Evolutionary conservation across 2,888 invertebrate genomes (phyloP).

Genomic region (Busseola fusca): DNA sequence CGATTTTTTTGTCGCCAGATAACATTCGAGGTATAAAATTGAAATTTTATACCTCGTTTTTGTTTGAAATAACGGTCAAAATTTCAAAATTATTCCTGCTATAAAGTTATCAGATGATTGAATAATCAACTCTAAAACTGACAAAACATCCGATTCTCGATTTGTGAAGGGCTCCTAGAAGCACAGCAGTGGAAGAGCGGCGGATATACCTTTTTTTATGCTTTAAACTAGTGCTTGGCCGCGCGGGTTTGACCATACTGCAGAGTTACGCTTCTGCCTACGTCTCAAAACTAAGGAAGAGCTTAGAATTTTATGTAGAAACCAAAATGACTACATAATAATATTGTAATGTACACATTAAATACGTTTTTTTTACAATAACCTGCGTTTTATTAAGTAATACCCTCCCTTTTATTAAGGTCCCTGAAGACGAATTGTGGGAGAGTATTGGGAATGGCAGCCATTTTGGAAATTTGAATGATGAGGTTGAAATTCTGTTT

Average conservation of each 20-base stretch:
- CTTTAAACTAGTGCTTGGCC: too few relatives aligned
- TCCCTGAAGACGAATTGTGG: too few relatives aligned
- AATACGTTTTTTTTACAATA: constrained; percentile 24
- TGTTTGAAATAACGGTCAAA: not conserved
- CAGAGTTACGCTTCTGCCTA: not conserved
- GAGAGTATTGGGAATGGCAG: constrained; percentile 69
- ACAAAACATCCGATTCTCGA: not conserved
- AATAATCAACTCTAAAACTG: not conserved
- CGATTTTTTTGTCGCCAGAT: not conserved
- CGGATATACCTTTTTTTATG: not conserved
- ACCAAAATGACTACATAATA: constrained; percentile 35
- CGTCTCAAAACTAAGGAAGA: constrained; percentile 15
- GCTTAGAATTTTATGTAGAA: constrained; percentile 35
- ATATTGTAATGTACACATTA: constrained; percentile 23
- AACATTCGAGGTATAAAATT: not conserved
- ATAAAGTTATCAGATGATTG: not conserved
- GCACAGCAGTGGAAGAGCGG: not conserved
- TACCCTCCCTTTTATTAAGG: too few relatives aligned
- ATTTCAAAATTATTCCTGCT: not conserved
- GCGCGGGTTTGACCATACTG: not conserved
- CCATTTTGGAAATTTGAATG: constrained; percentile 78
- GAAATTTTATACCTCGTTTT: not conserved
- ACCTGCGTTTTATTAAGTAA: constrained; percentile 2
- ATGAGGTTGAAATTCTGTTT: constrained; percentile 85
- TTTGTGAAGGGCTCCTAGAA: not conserved